Evolutionary conservation across 2,888 invertebrate genomes (phyloP).

Genomic region (Pecten maximus): DNA sequence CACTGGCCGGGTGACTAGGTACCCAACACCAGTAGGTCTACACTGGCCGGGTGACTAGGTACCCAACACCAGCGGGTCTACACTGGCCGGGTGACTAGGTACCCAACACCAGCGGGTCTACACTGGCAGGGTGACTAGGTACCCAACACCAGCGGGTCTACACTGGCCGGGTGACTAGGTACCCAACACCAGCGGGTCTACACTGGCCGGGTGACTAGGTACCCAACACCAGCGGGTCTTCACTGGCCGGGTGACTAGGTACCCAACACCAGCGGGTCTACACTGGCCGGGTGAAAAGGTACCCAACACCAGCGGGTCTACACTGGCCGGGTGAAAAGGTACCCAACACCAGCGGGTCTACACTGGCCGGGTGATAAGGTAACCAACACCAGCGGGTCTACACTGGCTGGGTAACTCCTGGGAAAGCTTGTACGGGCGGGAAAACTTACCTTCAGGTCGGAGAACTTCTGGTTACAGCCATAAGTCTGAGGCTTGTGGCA

Average conservation of each 20-base stretch:
- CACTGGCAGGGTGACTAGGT: neutral
- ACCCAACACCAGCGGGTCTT: neutral
- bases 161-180: neutral
- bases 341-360: neutral
- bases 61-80: neutral
- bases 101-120: neutral
- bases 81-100: neutral
- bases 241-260: neutral
- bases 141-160: neutral
- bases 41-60: neutral
- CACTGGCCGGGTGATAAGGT: too few relatives aligned
- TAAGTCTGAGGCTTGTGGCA: constrained; percentile 82
- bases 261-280: neutral
- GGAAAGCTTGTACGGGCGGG: neutral
- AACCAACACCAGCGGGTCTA: neutral
- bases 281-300: neutral
- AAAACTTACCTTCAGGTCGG: constrained; percentile 77
- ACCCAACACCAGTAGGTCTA: neutral
- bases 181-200: neutral
- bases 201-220: neutral
- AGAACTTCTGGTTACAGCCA: constrained; percentile 74
- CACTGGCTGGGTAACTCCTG: neutral
- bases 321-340: neutral
- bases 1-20: neutral
- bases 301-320: neutral